Evolutionary conservation across 2,888 invertebrate species (phyloP).

Genomic region (Agapostemon virescens): DNA sequence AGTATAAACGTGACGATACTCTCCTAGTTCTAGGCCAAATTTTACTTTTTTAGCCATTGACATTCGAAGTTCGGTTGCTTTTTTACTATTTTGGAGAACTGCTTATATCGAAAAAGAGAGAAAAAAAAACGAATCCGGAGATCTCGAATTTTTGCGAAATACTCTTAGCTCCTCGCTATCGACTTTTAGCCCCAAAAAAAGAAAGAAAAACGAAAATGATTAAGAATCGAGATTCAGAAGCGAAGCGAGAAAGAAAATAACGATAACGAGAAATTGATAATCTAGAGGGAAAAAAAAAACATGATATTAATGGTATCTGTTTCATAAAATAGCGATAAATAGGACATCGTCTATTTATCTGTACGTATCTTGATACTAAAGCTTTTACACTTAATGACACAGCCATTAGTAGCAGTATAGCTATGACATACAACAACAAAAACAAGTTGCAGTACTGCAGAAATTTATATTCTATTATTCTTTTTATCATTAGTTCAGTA

Average conservation of each 20-base stretch:
- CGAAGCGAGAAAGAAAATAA: conserved; percentile 35
- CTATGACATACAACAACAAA: conserved; percentile 53
- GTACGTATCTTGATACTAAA: conserved; percentile 78
- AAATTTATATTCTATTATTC: conserved; percentile 64
- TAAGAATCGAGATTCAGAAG: conserved; percentile 44
- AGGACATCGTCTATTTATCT: conserved; percentile 76
- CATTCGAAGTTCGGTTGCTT: conserved; percentile 61
- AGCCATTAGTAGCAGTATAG: conserved; percentile 70
- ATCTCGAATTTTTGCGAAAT: conserved; percentile 58
- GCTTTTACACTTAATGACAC: conserved; percentile 78
- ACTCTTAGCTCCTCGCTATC: conserved; percentile 58
- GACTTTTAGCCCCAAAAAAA: conserved; percentile 24
- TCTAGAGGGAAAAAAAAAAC: conserved; percentile 58
- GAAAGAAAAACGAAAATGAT: conserved; percentile 24
- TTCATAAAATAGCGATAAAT: conserved; percentile 73
- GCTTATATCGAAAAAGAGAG: conserved; percentile 45
- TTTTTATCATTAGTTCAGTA: conserved; percentile 77
- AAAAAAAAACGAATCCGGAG: conserved; percentile 51
- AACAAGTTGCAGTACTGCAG: conserved; percentile 55
- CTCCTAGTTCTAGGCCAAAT: conserved; percentile 66
- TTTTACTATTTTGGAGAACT: conserved; percentile 44
- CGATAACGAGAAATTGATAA: conserved; percentile 59
- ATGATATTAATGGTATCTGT: conserved; percentile 73
- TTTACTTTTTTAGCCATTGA: conserved; percentile 63
- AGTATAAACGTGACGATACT: conserved; percentile 62